A percentile compares a stretch with the other conserved stretches of the same genome.
These are phyloP conservation scores for Falco naumanni DNA, from an alignment of 2,797 vertebrate species.

Conservation along the genomic window DNA sequence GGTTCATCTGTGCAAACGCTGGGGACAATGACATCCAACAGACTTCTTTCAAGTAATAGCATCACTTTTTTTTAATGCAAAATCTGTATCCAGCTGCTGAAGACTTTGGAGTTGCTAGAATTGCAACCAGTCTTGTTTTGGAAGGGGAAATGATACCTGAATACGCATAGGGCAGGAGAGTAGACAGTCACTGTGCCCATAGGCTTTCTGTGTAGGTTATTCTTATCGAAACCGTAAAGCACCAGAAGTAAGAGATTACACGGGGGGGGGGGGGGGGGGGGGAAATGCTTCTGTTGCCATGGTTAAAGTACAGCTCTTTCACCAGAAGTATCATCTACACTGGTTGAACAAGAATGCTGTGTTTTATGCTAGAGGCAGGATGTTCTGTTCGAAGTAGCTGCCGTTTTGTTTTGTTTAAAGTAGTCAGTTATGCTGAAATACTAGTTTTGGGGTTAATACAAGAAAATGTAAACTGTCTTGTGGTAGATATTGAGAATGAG, in stretches of 20 bases:
- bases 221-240: neutral
- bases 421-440: neutral
- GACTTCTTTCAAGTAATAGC: neutral
- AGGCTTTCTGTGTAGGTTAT: neutral
- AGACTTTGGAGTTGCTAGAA: neutral
- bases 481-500: neutral
- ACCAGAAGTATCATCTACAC: neutral
- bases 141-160: neutral
- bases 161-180: neutral
- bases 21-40: neutral
- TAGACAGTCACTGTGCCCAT: neutral
- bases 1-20: neutral
- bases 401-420: neutral
- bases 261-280: neutral
- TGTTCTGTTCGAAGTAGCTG: neutral
- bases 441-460: neutral
- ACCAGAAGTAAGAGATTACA: neutral
- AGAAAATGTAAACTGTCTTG: neutral
- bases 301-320: neutral
- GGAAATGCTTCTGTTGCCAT: neutral
- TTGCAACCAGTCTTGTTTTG: neutral
- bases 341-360: neutral
- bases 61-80: neutral
- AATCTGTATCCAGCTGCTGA: neutral
- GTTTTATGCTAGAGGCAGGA: neutral